Base-by-base conservation (phyloP, 2,888 invertebrate genomes). In the Gymnosoma rotundatum region DNA sequence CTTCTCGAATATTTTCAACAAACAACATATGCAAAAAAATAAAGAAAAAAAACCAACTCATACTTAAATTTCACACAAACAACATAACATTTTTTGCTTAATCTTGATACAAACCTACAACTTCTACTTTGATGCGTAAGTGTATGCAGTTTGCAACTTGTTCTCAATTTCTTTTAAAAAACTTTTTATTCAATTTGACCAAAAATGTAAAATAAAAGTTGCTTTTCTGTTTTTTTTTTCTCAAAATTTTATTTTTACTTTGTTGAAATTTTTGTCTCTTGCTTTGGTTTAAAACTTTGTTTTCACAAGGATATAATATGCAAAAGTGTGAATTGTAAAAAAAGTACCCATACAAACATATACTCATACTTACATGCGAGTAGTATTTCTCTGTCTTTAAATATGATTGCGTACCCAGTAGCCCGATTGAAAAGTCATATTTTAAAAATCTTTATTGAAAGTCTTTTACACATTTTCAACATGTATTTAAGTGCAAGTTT, bases 101-200 rank as follows among this genome's bases (percentile, higher is more conserved):
- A 48, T 48, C 16, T 48, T 6, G 14, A 1, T 16, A 48, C 6
- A 42, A 42, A 42, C 42, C 12, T 42, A 42, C 42, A 42, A 12
- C 2, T 42, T 42, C 10, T 42, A 42, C 42, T 42, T 12, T 10
- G 12, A 42, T 42, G 12, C 12, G 12, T n/a, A 48, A 16, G 16
- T 14, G 16, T n/a, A 14, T 48, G 45, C 50, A 52, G 9, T 20
- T 18, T 38, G 70, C 42, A 32, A 69, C 50, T 67, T 67, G 14
- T 52, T 42, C n/a, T 36, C 25, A 56, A 52, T 67, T 60, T 25
- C 36, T n/a, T 73, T 45, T 14, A 2, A 18, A 6, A 67, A 66
- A 79, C 18, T 38, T 74, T 61, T 74, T 69, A 72, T 80, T 67
- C 67, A 74, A 80, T 80, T 74, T 74, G 67, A 80, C 74, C 74